Evolutionary conservation across 1,140 invertebrate genomes (phyloP), one percentile per base, ranked within the genome.

Genomic region (Panagrolaimus sp.): DNA sequence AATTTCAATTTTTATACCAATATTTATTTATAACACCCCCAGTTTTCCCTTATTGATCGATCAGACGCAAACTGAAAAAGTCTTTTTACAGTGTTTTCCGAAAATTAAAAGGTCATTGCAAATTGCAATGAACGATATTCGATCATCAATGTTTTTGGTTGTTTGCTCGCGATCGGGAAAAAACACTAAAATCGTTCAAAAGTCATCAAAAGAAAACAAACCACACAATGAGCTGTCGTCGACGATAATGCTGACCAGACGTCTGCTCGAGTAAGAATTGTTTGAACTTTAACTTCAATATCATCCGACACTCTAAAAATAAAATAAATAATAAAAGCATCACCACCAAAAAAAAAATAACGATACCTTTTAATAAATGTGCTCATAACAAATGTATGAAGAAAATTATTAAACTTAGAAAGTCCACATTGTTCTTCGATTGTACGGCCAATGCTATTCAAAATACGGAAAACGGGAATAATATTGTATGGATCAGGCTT

Each of bases 351-450:
- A 7, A 38, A 38, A n/a, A n/a, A n/a, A n/a, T n/a, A n/a, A 4
- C 32, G 7, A 38, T 4, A 38, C 32, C 32, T 38, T 38, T 38
- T 38, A 38, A 38, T 38, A 64, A 77, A 83, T 17, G 70, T 74
- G 12, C 78, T 73, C 70, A 80, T 77, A 14, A 82, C 80, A 64
- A 82, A 78, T 12, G 71, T 64, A 58, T 82, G 65, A 32, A 82
- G 58, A 65, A 77, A 82, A 14, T 24, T 65, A 21, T 70, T 68
- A 10, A 79, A 64, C 21, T 66, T 67, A n/a, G 15, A 32, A 17
- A 75, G 48, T 17, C 70, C 71, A n/a, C 68, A 71, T 17, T 71
- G 62, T 38, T 65, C 64, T 52, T 80, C 80, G 14, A 81, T 76
- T 58, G 80, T 69, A 26, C 63, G 67, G 38, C 77, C 76, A 24